These are phyloP conservation scores for Epicauta chinensis DNA, from an alignment of 1,140 invertebrate species.

Conservation along the genomic window DNA sequence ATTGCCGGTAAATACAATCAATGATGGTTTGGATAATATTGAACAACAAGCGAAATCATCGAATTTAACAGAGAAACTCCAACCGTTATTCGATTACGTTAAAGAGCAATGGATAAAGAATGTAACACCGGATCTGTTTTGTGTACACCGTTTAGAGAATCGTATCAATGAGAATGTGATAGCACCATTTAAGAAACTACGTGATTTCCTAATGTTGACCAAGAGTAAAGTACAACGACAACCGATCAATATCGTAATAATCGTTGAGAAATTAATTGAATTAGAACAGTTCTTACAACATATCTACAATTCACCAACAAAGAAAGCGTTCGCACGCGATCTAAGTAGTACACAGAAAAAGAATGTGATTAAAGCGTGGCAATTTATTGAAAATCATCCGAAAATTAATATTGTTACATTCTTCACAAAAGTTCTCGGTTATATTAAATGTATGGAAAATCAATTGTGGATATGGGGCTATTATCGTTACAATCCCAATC, in stretches of 20 bases:
- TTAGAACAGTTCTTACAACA: conserved; percentile 28
- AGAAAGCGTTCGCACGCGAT: conserved; percentile 32
- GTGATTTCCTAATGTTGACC: conserved; percentile 29
- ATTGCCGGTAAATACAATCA: conserved; percentile 35
- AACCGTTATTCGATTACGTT: conserved; percentile 29
- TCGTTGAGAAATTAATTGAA: conserved; percentile 36
- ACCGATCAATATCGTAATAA: conserved; percentile 16
- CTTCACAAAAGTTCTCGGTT: conserved; percentile 33
- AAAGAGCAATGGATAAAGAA: conserved; percentile 31
- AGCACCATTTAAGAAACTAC: conserved; percentile 34
- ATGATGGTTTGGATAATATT: conserved; percentile 32
- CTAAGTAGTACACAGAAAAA: conserved; percentile 35
- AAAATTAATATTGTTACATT: conserved; percentile 37
- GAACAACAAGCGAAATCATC: conserved; percentile 30
- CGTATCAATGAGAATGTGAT: conserved; percentile 38
- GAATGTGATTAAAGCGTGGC: conserved; percentile 35
- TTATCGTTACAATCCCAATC: conserved; percentile 20
- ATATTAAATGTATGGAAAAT: conserved; percentile 38
- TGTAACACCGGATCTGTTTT: conserved; percentile 36
- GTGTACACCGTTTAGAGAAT: conserved; percentile 34
- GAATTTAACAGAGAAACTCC: conserved; percentile 13
- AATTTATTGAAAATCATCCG: conserved; percentile 34
- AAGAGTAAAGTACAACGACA: conserved; percentile 28
- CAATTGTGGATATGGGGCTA: conserved; percentile 40
- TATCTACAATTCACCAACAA: conserved; percentile 23